These are phyloP conservation scores for Trissolcus japonicus DNA, from an alignment of 2,888 invertebrate genomes.

Conservation along the genomic window DNA sequence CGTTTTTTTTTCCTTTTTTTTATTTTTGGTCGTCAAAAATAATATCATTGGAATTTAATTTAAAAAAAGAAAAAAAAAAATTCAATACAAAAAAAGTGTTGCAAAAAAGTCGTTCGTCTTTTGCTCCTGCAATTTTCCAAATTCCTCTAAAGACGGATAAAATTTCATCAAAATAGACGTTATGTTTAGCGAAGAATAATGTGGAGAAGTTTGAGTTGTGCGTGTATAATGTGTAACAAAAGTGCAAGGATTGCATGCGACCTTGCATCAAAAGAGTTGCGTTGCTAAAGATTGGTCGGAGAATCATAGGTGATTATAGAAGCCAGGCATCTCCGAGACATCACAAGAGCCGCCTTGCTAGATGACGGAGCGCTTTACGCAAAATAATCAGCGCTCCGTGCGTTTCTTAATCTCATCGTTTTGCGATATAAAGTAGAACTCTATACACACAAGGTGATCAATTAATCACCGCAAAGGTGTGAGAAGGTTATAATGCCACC, in stretches of 20 bases:
- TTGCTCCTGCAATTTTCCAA: too few relatives aligned
- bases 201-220: conserved; percentile 1
- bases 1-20: too few relatives aligned
- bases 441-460: conserved; percentile 53
- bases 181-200: too few relatives aligned
- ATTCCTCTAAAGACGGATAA: too few relatives aligned
- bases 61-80: too few relatives aligned
- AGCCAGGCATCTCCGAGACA: conserved; percentile 62
- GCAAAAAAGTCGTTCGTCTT: too few relatives aligned
- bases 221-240: conserved; percentile 16
- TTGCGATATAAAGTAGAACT: conserved; percentile 48
- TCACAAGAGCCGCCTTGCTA: conserved; percentile 70
- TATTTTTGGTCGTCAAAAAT: too few relatives aligned
- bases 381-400: conserved; percentile 69
- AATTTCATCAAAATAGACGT: too few relatives aligned
- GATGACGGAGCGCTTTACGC: conserved; percentile 72
- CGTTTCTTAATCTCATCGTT: conserved; percentile 57
- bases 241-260: conserved; percentile 42
- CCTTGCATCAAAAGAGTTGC: conserved; percentile 62
- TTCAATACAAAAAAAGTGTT: too few relatives aligned
- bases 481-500: conserved; percentile 52
- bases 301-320: conserved; percentile 69
- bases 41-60: too few relatives aligned
- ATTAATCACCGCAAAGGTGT: conserved; percentile 51
- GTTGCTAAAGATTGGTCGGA: conserved; percentile 61